Conservation (phyloP, 2,113 vertebrate genomes). For the Myiopsitta monachus region DNA sequence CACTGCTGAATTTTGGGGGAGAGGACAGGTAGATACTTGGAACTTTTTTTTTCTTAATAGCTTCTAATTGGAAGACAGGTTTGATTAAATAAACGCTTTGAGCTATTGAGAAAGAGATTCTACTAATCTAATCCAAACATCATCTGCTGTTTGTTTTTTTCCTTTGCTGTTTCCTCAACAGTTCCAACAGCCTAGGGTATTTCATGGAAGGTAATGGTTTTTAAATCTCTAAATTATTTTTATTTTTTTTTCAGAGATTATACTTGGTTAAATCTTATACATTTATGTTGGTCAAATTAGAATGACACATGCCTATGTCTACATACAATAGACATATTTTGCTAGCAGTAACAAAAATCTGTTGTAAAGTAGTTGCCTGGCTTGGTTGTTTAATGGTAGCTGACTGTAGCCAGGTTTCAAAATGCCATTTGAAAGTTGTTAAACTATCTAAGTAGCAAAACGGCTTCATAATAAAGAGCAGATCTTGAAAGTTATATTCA, state of each 20-base stretch:
- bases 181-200: neutral
- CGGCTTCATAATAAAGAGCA: neutral
- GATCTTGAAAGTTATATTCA: neutral
- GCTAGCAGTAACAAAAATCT: neutral
- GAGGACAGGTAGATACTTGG: neutral
- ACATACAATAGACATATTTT: neutral
- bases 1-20: neutral
- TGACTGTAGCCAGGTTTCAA: neutral
- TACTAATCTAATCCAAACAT: neutral
- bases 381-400: neutral
- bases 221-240: neutral
- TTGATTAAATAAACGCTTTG: neutral
- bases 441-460: neutral
- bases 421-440: neutral
- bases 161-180: neutral
- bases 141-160: neutral
- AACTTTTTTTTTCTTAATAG: neutral
- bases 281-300: neutral
- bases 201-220: accelerated
- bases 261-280: neutral
- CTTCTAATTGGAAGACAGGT: neutral
- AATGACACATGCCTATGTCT: neutral
- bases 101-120: neutral
- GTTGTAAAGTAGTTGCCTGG: neutral
- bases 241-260: neutral